These are phyloP conservation scores for Raillietiella orientalis DNA, from an alignment of 2,888 invertebrate species.

Conservation along the genomic window DNA sequence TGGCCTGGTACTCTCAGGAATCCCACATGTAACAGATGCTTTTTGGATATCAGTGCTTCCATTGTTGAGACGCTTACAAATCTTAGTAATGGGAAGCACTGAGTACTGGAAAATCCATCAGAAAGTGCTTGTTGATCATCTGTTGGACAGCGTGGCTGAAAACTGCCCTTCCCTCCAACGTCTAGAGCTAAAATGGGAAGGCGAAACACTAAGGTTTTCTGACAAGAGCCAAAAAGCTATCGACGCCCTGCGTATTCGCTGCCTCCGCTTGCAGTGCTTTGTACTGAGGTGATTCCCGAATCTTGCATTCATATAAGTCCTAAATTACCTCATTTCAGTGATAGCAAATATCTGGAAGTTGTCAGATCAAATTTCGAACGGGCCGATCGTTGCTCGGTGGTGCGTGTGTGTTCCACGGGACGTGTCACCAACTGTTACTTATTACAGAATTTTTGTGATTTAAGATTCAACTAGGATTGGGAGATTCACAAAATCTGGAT, in stretches of 20 bases:
- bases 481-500: no score
- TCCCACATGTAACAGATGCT: slow-evolving; percentile 93
- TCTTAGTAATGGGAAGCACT: no score
- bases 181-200: slow-evolving; percentile 89
- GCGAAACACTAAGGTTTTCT: slow-evolving; percentile 86
- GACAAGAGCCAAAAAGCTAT: slow-evolving; percentile 99
- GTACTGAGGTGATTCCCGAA: slow-evolving; percentile 39
- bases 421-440: slow-evolving; percentile 76
- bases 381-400: slow-evolving; percentile 83
- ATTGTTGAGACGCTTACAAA: slow-evolving; percentile 51
- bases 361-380: slow-evolving; percentile 98
- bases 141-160: slow-evolving; percentile 88
- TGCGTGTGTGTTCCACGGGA: slow-evolving; percentile 84
- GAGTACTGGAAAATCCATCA: slow-evolving; percentile 70
- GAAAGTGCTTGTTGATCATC: slow-evolving; percentile 48
- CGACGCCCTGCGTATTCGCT: slow-evolving; percentile 79
- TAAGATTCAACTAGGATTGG: slow-evolving; percentile 51
- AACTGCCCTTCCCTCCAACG: slow-evolving; percentile 62
- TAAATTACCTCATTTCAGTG: slow-evolving; percentile 22
- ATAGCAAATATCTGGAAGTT: slow-evolving; percentile 95
- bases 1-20: slow-evolving; percentile 65
- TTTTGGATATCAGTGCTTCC: slow-evolving; percentile 88
- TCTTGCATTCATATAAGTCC: slow-evolving; percentile 1
- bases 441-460: slow-evolving; percentile 65
- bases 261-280: slow-evolving; percentile 63